Evolutionary conservation across 2,888 invertebrate genomes (phyloP).

Genomic region (Sinentomon sp.): DNA sequence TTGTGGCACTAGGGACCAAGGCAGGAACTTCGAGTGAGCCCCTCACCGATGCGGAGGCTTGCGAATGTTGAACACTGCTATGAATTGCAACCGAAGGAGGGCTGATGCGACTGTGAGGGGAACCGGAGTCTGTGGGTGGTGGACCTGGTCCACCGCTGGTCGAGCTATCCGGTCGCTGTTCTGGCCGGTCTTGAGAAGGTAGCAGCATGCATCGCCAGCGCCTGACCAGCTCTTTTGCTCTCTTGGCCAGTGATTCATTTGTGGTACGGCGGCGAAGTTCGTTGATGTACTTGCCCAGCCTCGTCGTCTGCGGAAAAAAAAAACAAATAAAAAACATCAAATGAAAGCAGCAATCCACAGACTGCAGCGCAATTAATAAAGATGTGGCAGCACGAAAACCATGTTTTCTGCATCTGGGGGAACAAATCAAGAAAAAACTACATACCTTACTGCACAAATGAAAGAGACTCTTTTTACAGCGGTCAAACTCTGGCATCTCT

Average conservation of each 20-base stretch:
- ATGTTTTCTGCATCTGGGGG: neutral
- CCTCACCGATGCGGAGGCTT: too few relatives aligned
- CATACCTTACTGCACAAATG: neutral
- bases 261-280: conserved; percentile 61
- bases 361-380: neutral
- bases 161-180: too few relatives aligned
- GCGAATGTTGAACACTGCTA: too few relatives aligned
- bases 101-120: too few relatives aligned
- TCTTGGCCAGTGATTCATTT: conserved; percentile 54
- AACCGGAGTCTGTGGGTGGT: too few relatives aligned
- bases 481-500: too few relatives aligned
- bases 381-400: neutral
- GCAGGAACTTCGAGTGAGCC: too few relatives aligned
- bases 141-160: neutral
- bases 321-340: conserved; percentile 2
- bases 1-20: too few relatives aligned
- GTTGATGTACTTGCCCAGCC: conserved; percentile 78
- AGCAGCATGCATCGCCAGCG: conserved; percentile 71
- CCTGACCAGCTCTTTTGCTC: conserved; percentile 72
- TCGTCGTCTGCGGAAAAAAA: conserved; percentile 41
- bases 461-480: neutral
- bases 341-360: neutral
- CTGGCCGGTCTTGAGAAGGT: conserved; percentile 21
- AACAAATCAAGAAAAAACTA: neutral
- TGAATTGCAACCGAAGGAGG: too few relatives aligned